These are phyloP conservation scores for Cacatua alba DNA, from an alignment of 2,113 vertebrate genomes.

Conservation along the genomic window DNA sequence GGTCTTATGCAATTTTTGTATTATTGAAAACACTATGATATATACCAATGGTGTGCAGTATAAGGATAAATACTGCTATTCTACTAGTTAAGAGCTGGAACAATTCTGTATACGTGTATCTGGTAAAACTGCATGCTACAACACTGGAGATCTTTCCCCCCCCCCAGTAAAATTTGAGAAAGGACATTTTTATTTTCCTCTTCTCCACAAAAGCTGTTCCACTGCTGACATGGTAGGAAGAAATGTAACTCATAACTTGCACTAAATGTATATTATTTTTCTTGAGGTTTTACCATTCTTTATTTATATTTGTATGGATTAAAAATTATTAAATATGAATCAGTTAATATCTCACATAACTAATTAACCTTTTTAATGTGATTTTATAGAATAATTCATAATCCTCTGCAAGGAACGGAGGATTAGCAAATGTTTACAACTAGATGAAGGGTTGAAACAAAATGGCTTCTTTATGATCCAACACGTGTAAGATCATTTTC, in stretches of 20 bases:
- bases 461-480: conserved; percentile 61
- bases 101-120: conserved; percentile 68
- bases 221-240: conserved; percentile 77
- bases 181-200: conserved; percentile 54
- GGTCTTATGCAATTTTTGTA: conserved; percentile 82
- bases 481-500: not conserved
- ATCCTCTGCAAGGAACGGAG: conserved; percentile 64
- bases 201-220: conserved; percentile 58
- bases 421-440: conserved; percentile 74
- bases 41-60: conserved; percentile 71
- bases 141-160: conserved; percentile 66
- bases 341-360: conserved; percentile 75
- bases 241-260: conserved; percentile 82
- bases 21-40: conserved; percentile 68
- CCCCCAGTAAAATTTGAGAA: conserved; percentile 61
- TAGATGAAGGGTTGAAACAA: conserved; percentile 59
- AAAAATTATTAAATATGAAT: conserved; percentile 77
- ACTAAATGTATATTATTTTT: conserved; percentile 84
- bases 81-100: conserved; percentile 68
- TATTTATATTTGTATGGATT: conserved; percentile 86
- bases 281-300: conserved; percentile 81
- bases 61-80: conserved; percentile 65
- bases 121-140: conserved; percentile 78
- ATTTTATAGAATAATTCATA: conserved; percentile 79
- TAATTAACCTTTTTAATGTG: conserved; percentile 78